phyloP scores from a whole-genome alignment of 2,113 vertebrate species.

The Pica pica region DNA sequence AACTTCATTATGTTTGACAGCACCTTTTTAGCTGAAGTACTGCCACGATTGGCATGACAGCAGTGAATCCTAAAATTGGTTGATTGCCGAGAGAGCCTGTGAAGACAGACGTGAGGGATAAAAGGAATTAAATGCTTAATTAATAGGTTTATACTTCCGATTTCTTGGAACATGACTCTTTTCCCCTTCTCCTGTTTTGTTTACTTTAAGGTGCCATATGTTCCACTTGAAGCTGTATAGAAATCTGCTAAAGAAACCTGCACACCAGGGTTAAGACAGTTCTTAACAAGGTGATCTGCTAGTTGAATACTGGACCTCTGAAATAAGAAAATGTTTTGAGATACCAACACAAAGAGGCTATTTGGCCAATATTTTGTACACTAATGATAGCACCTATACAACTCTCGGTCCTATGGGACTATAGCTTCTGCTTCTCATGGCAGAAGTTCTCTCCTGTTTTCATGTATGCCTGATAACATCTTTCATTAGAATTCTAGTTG shows the following conservation, averaged over 20 bases:
- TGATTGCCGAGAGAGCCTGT: slow-evolving; percentile 13
- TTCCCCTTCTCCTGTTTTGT: background rate
- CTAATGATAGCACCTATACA: background rate
- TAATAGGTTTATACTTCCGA: background rate
- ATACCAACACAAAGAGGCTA: background rate
- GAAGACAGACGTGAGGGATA: slow-evolving; percentile 6
- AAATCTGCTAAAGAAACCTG: background rate
- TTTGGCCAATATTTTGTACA: background rate
- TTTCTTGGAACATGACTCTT: background rate
- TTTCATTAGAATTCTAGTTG: slow-evolving; percentile 29
- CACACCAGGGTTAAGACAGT: background rate
- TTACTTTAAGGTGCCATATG: background rate
- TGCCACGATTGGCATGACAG: slow-evolving; percentile 32
- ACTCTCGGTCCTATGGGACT: background rate
- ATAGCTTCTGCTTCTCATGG: background rate
- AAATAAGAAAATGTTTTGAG: background rate
- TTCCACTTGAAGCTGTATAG: background rate
- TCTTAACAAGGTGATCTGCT: background rate
- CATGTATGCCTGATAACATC: background rate
- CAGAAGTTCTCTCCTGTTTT: background rate
- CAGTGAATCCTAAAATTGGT: slow-evolving; percentile 40
- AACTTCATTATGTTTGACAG: slow-evolving; percentile 16
- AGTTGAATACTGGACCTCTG: background rate
- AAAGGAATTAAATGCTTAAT: slow-evolving; percentile 44
- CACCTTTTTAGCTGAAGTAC: slow-evolving; percentile 10